phyloP scores from a whole-genome alignment of 2,113 vertebrate species.

The Pagrus major region DNA sequence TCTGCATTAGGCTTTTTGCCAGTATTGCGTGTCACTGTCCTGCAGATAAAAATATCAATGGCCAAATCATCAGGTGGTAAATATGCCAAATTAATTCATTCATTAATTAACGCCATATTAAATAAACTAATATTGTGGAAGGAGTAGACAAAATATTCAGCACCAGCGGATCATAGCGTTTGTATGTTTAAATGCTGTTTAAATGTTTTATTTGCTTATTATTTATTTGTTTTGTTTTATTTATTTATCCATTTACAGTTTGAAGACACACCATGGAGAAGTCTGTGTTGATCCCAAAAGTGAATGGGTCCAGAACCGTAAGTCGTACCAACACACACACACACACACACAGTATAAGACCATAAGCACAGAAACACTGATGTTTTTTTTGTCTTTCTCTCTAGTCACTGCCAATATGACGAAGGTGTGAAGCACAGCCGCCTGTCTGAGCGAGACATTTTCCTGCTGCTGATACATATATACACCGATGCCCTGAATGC shows the following conservation, averaged over 20 bases:
- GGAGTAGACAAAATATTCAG: too few species aligned
- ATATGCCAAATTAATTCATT: too few species aligned
- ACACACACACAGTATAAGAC: neutral
- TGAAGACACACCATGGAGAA: fast-evolving
- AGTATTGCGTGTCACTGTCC: too few species aligned
- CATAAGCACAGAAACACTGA: neutral
- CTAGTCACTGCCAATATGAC: neutral
- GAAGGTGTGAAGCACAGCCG: neutral
- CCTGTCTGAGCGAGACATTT: neutral
- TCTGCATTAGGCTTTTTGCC: too few species aligned
- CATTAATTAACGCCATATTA: too few species aligned
- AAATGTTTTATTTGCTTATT: too few species aligned
- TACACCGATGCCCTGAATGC: neutral
- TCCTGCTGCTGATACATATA: neutral
- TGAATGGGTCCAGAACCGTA: neutral
- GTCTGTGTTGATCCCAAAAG: neutral
- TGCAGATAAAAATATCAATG: too few species aligned
- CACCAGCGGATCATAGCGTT: too few species aligned
- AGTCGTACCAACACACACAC: neutral
- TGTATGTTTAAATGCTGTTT: too few species aligned
- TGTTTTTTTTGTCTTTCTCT: neutral
- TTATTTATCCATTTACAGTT: slow-evolving; percentile 2
- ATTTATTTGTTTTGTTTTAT: too few species aligned
- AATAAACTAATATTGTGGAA: too few species aligned
- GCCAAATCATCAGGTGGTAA: too few species aligned